Evolutionary conservation across 1,140 invertebrate genomes (phyloP), one percentile per base, ranked within the genome.

Genomic region (Drosophila oshimai): DNA sequence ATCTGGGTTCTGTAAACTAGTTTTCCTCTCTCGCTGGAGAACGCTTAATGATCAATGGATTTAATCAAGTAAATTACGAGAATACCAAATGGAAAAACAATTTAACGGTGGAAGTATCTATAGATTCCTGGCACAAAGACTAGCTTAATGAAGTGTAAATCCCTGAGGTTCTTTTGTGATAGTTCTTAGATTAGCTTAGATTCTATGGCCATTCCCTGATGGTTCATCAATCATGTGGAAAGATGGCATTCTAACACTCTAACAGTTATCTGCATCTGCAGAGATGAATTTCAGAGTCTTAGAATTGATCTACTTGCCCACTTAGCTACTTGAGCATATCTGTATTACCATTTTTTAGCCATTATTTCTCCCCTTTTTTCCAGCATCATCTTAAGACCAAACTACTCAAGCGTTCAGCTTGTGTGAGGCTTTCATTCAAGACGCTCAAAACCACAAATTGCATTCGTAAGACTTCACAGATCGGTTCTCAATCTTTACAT

Each of bases 11-110:
- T 79, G 34, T 72, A 86, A 86, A 86, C 80, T 80, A 86, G 80
- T 86, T 86, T 84, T 71, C 9, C 15, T 54, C 41, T 41, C 36
- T 55, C 39, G 31, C 10, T 17, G 33, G 33, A 72, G 65, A 71
- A 69, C 72, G 62, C 71, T 37, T 67, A 69, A 68, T 72, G 80
- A 84, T 84, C 74, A 86, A 68, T 86, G 81, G 67, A 87, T 76
- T 86, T 87, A 64, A 86, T 87, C 80, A 84, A 80, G 57, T 64
- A 26, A 64, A 65, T 65, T 65, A 65, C 58, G 15, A 64, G 68
- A 74, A 77, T 64, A 57, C 57, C 57, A 36, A 57, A 77, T 39
- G 54, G 54, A 71, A 74, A 69, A 58, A 71, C 75, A 58, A 71
- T 83, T 86, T 83, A 83, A 83, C 79, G 79, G 79, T 67, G 47